These are phyloP conservation scores for Suricata suricatta DNA, from an alignment of 2,113 vertebrate species.

Conservation along the genomic window DNA sequence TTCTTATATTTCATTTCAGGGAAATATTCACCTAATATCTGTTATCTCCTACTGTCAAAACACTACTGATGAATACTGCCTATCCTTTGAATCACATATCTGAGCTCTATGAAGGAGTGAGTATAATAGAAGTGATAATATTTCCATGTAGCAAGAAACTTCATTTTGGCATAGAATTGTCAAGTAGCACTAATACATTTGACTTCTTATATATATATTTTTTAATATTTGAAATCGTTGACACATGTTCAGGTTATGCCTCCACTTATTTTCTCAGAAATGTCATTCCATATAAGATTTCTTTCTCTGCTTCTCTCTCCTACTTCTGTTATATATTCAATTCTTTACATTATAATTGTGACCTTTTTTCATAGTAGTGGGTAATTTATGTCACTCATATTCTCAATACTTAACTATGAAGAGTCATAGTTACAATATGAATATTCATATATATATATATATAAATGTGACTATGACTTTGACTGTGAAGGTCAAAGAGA, in stretches of 20 bases:
- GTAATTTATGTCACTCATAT: constrained; percentile 19
- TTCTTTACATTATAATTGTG: background rate
- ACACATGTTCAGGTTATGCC: background rate
- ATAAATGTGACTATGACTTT: background rate
- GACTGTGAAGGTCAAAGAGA: background rate
- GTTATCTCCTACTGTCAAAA: constrained; percentile 66
- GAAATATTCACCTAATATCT: constrained; percentile 58
- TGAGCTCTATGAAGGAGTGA: constrained; percentile 5
- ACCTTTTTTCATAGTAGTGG: background rate
- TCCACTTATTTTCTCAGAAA: constrained; percentile 34
- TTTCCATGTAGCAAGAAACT: constrained; percentile 42
- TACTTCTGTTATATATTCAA: background rate
- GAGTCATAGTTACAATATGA: background rate
- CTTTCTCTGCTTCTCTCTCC: background rate
- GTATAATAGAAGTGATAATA: constrained; percentile 28
- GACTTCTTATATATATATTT: constrained; percentile 13
- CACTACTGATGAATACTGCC: constrained; percentile 9
- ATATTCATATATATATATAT: background rate
- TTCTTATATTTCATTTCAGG: constrained; percentile 68
- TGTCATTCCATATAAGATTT: background rate
- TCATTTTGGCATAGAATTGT: constrained; percentile 42
- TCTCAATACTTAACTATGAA: background rate
- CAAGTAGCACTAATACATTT: constrained; percentile 41
- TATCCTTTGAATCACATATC: constrained; percentile 24
- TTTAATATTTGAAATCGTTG: constrained; percentile 36